Evolutionary conservation across 1,140 invertebrate genomes (phyloP).

Genomic region (Ostrea denselamellosa): DNA sequence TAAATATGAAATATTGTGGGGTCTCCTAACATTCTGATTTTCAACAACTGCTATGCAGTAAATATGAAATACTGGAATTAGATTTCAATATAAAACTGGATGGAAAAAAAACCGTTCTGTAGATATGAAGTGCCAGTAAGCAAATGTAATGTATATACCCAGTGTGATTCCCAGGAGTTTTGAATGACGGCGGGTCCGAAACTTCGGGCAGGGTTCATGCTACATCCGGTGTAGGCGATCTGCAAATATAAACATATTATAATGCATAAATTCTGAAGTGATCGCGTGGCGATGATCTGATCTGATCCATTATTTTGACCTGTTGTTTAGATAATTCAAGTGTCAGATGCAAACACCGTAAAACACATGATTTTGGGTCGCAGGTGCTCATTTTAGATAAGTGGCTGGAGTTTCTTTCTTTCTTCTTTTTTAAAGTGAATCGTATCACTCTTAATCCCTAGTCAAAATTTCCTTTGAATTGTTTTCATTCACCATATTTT

Average conservation of each 20-base stretch:
- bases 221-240: constrained; percentile 73
- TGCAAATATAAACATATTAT: constrained; percentile 59
- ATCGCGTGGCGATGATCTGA: background rate
- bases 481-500: background rate
- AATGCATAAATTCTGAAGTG: background rate
- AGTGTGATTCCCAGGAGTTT: constrained; percentile 85
- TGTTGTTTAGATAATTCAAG: background rate
- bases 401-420: background rate
- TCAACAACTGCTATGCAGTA: too few relatives aligned
- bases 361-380: background rate
- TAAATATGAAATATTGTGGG: too few relatives aligned
- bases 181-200: constrained; percentile 81
- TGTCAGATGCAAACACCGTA: background rate
- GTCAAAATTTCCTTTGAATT: background rate
- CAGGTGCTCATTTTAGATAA: background rate
- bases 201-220: constrained; percentile 75
- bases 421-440: background rate
- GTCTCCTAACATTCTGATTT: too few relatives aligned
- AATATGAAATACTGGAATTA: too few relatives aligned
- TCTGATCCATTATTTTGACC: background rate
- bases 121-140: too few relatives aligned
- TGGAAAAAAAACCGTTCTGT: too few relatives aligned
- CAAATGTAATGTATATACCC: constrained; percentile 83
- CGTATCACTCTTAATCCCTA: background rate
- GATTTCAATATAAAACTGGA: too few relatives aligned